Conservation (phyloP, 2,888 invertebrate genomes). For the Nebria salina region DNA sequence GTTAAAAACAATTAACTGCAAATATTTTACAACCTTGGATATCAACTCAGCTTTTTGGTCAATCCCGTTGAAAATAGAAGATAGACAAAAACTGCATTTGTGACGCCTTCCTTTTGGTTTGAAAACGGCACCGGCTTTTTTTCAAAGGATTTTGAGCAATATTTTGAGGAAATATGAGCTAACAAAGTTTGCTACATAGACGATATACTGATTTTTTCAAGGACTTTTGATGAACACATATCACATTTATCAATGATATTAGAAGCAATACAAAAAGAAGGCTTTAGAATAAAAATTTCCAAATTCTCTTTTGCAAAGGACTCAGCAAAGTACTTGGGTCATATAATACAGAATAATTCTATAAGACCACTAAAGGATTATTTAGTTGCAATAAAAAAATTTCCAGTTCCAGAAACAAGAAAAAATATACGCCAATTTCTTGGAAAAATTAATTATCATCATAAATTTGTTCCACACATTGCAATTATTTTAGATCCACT, state of each 20-base stretch:
- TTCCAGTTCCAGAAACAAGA: slow-evolving; percentile 44
- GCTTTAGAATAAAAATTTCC: slow-evolving; percentile 32
- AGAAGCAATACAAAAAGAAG: too few relatives aligned
- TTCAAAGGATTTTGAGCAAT: slow-evolving; percentile 51
- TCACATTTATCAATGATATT: too few relatives aligned
- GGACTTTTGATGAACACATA: too few relatives aligned
- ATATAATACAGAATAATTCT: slow-evolving; percentile 49
- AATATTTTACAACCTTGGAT: slow-evolving; percentile 55
- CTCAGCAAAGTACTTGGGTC: slow-evolving; percentile 48
- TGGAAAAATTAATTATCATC: slow-evolving; percentile 49
- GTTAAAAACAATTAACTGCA: slow-evolving; percentile 54
- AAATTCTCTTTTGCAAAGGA: slow-evolving; percentile 51
- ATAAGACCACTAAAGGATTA: slow-evolving; percentile 49
- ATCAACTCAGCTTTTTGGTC: slow-evolving; percentile 59
- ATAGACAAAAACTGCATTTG: slow-evolving; percentile 50
- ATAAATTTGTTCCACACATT: slow-evolving; percentile 47
- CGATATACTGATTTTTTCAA: too few relatives aligned
- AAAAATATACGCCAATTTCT: slow-evolving; percentile 48
- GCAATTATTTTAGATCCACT: slow-evolving; percentile 48
- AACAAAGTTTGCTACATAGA: too few relatives aligned
- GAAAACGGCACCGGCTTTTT: slow-evolving; percentile 56
- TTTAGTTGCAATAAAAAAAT: slow-evolving; percentile 45
- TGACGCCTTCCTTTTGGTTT: slow-evolving; percentile 53
- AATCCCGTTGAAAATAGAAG: slow-evolving; percentile 54
- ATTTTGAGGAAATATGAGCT: slow-evolving; percentile 23